A percentile compares a stretch with the other conserved stretches of the same genome.
Evolutionary conservation across 37 sponge, comb jelly and placozoan genomes (phyloP).

Genomic region (Aphrocallistes beatrix): DNA sequence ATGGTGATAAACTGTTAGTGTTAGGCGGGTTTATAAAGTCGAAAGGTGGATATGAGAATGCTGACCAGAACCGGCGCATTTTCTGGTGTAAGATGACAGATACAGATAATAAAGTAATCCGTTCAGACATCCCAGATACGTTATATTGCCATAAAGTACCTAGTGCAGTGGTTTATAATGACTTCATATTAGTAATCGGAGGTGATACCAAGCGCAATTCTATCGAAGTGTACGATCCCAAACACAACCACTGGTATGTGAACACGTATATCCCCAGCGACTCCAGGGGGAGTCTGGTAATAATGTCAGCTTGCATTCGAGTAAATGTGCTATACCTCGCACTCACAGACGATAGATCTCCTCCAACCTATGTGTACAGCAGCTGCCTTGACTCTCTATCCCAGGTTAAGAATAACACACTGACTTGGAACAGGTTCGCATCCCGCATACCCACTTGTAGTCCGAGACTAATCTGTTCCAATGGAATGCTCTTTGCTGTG

Average conservation of each 20-base stretch:
- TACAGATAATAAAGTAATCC: slow-evolving; percentile 11
- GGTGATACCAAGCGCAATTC: slow-evolving; percentile 16
- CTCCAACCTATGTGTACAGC: slow-evolving; percentile 4
- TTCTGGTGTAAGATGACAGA: slow-evolving; percentile 19
- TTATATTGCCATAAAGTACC: slow-evolving; percentile 7
- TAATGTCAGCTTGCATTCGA: slow-evolving; percentile 13
- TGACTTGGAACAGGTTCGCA: background rate
- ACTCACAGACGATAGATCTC: background rate
- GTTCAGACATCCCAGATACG: background rate
- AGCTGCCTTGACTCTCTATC: background rate
- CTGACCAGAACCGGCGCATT: background rate
- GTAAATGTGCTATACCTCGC: background rate
- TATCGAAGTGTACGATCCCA: background rate
- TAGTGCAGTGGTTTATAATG: background rate
- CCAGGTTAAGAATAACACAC: slow-evolving; percentile 11
- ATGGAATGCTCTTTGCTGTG: background rate
- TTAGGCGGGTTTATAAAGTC: slow-evolving; percentile 15
- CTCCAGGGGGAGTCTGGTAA: background rate
- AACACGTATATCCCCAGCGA: slow-evolving; percentile 12
- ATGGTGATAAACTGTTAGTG: background rate
- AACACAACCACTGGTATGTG: background rate
- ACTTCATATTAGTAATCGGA: slow-evolving; percentile 8
- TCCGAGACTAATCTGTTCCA: slow-evolving; percentile 3
- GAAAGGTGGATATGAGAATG: slow-evolving; percentile 16
- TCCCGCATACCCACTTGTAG: background rate